phyloP scores from a whole-genome alignment of 1,140 invertebrate genomes.

The Polyergus mexicanus region DNA sequence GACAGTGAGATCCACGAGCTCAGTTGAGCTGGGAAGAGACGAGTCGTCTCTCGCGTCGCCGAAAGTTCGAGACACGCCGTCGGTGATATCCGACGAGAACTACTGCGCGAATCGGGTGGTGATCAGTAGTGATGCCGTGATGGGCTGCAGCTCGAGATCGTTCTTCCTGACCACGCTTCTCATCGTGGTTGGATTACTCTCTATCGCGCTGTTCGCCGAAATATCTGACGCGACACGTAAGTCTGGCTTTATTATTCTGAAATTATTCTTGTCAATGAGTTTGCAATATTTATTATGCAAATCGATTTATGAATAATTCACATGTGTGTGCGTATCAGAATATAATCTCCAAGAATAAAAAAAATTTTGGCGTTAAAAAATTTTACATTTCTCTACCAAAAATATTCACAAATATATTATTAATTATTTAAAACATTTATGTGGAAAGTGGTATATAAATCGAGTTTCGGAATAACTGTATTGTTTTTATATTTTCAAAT shows the following conservation, averaged over 20 bases:
- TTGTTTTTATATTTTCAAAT: no score
- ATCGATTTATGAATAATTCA: neutral
- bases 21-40: conserved; percentile 67
- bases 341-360: neutral
- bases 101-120: conserved; percentile 72
- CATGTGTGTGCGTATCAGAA: neutral
- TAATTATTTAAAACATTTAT: no score
- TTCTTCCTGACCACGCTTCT: conserved; percentile 83
- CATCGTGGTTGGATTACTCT: conserved; percentile 82
- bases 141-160: conserved; percentile 84
- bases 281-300: neutral
- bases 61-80: conserved; percentile 59
- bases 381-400: neutral
- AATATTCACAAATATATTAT: neutral
- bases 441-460: no score
- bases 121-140: conserved; percentile 85
- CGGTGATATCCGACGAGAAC: conserved; percentile 64
- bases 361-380: neutral
- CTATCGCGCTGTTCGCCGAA: conserved; percentile 78
- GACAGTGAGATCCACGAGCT: conserved; percentile 64
- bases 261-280: neutral
- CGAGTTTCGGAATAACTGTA: no score
- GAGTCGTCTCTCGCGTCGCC: conserved; percentile 60
- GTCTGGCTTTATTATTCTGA: conserved; percentile 49
- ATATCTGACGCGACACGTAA: conserved; percentile 81